Base-by-base conservation (phyloP, 2,113 vertebrate species). In the Scomber colias region DNA sequence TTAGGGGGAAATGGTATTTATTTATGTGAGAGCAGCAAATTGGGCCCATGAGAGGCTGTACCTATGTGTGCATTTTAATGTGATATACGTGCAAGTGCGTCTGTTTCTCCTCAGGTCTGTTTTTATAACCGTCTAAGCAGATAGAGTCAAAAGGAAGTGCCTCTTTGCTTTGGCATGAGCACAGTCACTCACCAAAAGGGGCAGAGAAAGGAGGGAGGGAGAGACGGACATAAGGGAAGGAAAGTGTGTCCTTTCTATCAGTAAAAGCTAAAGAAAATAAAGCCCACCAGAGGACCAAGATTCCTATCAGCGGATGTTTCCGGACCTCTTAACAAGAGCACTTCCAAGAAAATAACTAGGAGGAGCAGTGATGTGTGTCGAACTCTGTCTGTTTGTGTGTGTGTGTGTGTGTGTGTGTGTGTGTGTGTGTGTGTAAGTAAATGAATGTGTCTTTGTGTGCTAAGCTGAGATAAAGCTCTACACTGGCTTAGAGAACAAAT, bases 261-360 rank as follows among this genome's bases (percentile, higher is more conserved):
- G 88, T 81, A 78, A 82, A 81, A 75, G 81, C 84, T 88, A 91
- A 91, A 87, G 84, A 88, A 90, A 90, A 90, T 89, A 90, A 88
- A 91, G 79, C 84, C 82, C 85, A 85, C 81, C 88, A 89, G 90
- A 93, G 89, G 81, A 88, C 74, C 51, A 11, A 91, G 90, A 94
- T 94, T 90, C 84, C 79, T 91, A 94, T 94, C 90, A 81, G 82
- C 44, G 88, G 86, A 87, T 92, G 85, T 93, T 93, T 93, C 90
- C 84, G 65, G 88, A 83, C 79, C 62, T 82, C 88, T 91, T 89
- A 84, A 92, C 87, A 87, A 87, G 84, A 92, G 84, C 79, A 87
- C 88, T 93, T 92, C 87, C 90, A 91, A 90, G 89, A 86, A 94
- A 92, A 91, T 92, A 90, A 82, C 90, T 89, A 75, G 76, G 83